Conservation (phyloP, 2,113 vertebrate species). For the Aplodontia rufa region DNA sequence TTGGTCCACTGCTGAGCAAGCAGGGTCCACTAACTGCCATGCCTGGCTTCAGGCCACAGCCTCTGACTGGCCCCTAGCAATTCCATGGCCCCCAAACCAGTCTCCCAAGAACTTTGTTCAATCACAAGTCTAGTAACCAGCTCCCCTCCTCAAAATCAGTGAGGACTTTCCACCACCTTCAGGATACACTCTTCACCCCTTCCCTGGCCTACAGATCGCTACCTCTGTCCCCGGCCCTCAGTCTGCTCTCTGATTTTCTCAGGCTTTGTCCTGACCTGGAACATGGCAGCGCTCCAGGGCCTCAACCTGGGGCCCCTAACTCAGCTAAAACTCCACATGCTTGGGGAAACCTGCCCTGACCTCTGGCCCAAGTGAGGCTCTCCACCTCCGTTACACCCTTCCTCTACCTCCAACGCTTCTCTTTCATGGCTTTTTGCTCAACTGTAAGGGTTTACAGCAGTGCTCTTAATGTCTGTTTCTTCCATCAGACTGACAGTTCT, state of each 20-base stretch:
- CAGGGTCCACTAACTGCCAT: no score
- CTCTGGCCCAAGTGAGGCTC: background rate
- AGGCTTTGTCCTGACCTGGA: background rate
- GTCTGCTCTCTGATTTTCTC: background rate
- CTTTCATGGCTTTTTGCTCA: background rate
- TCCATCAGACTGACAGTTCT: background rate
- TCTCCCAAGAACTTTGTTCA: background rate
- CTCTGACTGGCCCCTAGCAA: background rate
- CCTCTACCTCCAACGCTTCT: rapidly evolving
- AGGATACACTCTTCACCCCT: background rate
- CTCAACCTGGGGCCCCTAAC: background rate
- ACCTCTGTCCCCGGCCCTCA: background rate
- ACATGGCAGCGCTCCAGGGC: background rate
- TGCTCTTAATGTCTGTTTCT: background rate
- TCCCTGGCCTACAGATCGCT: background rate
- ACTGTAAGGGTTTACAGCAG: no score
- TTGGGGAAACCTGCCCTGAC: background rate
- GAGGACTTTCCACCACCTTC: background rate
- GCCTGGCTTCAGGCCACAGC: background rate
- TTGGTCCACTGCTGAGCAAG: background rate
- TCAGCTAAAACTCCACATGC: background rate
- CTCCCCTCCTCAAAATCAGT: background rate
- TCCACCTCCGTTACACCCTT: rapidly evolving
- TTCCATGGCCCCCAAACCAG: background rate
- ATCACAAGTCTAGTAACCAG: background rate